These are phyloP conservation scores for Drosophila cardini DNA, from an alignment of 1,140 invertebrate species.

Conservation along the genomic window DNA sequence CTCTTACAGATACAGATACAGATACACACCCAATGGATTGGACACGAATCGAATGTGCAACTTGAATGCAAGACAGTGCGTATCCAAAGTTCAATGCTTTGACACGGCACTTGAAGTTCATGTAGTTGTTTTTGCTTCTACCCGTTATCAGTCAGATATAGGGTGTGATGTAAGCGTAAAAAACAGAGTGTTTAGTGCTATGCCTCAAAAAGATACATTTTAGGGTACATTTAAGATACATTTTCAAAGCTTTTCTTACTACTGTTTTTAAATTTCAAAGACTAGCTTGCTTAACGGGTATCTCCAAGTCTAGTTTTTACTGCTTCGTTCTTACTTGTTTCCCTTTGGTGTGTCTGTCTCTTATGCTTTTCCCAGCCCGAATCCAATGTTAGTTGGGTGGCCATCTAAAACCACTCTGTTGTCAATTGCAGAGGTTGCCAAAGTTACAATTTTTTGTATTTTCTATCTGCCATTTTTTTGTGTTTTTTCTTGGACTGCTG, in stretches of 20 bases:
- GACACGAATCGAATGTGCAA: slow-evolving; percentile 12
- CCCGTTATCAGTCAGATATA: no score
- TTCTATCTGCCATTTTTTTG: neutral
- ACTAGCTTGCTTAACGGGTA: no score
- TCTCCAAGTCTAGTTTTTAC: neutral
- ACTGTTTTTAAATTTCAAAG: no score
- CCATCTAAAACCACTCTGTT: slow-evolving; percentile 22
- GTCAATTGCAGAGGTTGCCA: slow-evolving; percentile 56
- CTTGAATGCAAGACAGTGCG: slow-evolving; percentile 5
- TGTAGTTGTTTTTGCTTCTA: slow-evolving; percentile 8
- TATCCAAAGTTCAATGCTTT: slow-evolving; percentile 39
- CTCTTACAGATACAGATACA: neutral
- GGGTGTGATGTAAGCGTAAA: no score
- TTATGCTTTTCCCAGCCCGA: neutral
- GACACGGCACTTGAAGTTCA: slow-evolving; percentile 36
- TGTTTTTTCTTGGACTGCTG: slow-evolving; percentile 6
- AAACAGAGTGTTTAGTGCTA: no score
- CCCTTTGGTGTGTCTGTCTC: slow-evolving; percentile 3
- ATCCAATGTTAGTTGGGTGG: neutral
- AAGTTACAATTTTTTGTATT: slow-evolving; percentile 24
- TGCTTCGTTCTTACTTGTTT: neutral
- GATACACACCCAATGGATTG: slow-evolving; percentile 1
- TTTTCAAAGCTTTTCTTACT: no score
- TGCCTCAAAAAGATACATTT: no score
- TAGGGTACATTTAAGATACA: no score